Percentiles rank a stretch among this genome's conserved stretches.
Conservation (phyloP, 2,113 vertebrate species). For the Solea solea region DNA sequence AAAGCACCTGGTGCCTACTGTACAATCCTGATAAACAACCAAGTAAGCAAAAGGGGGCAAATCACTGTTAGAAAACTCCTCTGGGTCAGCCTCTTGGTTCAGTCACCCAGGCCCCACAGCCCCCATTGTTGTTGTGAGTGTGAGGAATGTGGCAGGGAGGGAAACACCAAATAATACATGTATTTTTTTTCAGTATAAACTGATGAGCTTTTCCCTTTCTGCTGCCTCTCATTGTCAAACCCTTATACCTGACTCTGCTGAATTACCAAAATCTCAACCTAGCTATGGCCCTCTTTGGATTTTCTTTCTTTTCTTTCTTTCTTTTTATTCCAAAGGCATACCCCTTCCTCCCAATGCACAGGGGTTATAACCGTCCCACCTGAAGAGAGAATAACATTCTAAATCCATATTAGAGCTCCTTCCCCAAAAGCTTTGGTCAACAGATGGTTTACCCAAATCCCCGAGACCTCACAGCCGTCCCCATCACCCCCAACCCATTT, state of each 20-base stretch:
- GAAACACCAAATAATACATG: not conserved
- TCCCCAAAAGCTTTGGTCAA: slow-evolving; percentile 82
- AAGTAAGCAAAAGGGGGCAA: slow-evolving; percentile 62
- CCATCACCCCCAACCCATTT: slow-evolving; percentile 49
- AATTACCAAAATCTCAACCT: too few species aligned
- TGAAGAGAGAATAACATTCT: slow-evolving; percentile 83
- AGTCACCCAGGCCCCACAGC: slow-evolving; percentile 23
- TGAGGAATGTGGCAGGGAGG: slow-evolving; percentile 14
- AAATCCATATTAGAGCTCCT: slow-evolving; percentile 84
- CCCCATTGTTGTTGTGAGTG: not conserved
- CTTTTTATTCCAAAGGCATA: slow-evolving; percentile 16
- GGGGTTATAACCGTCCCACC: slow-evolving; percentile 79
- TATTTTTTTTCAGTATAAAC: too few species aligned
- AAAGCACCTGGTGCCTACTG: slow-evolving; percentile 63
- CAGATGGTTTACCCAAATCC: slow-evolving; percentile 85
- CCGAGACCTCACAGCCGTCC: slow-evolving; percentile 61
- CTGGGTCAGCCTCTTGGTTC: slow-evolving; percentile 13
- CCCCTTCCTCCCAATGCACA: slow-evolving; percentile 60
- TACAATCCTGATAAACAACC: slow-evolving; percentile 69
- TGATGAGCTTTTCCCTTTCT: slow-evolving; percentile 14
- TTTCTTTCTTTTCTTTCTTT: slow-evolving; percentile 10
- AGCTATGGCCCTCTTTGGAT: slow-evolving; percentile 31
- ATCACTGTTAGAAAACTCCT: slow-evolving; percentile 53
- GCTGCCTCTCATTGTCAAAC: slow-evolving; percentile 29
- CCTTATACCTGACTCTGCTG: slow-evolving; percentile 54